Evolutionary conservation across 2,797 vertebrate genomes (phyloP), one percentile per base, ranked within the genome.

Genomic region (Cyprinodon diabolis): DNA sequence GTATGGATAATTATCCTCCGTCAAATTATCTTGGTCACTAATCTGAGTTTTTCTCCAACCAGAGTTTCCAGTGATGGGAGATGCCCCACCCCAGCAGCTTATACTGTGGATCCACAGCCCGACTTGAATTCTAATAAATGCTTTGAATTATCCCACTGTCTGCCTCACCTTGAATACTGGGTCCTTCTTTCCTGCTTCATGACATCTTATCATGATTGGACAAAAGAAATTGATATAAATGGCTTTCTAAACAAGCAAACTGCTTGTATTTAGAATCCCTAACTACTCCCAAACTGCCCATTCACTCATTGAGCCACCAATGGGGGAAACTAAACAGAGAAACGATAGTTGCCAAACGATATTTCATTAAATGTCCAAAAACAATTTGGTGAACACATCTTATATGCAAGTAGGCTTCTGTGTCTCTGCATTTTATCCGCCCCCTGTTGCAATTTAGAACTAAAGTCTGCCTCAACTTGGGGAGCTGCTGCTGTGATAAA

Each of bases 401-500:
- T 21, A 30, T 21, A 3, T 8, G 21, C 60, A 37, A 25, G 49
- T 10, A 14, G 52, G 30, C 17, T 37, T 52, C 19, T 40, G 13
- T 49, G 60, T 43, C 85, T 81, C 86, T 81, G 43, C 87, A 71
- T 88, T 76, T 72, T 86, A 82, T 76, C 45, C 68, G 58, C 66
- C 21, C 60, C 66, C 43, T 51, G 17, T 70, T 25, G 49, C 82
- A 54, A 78, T 85, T 87, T 83, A 76, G 68, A 79, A 40, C 84
- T 63, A 84, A 72, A 84, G 87, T 71, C 69, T 52, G 70, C 83
- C 72, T 77, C 1, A 1, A 43, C 72, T 82, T 68, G 45, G 35
- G 73, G 60, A 75, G 69, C 70, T 70, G 77, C 84, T 30, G 80
- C 87, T 86, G 88, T 91, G 90, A 92, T 90, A 86, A 91, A 93